Percentiles rank a stretch among this genome's conserved stretches.
Conservation (phyloP, 2,888 invertebrate species). For the Phyto melanocephala region DNA sequence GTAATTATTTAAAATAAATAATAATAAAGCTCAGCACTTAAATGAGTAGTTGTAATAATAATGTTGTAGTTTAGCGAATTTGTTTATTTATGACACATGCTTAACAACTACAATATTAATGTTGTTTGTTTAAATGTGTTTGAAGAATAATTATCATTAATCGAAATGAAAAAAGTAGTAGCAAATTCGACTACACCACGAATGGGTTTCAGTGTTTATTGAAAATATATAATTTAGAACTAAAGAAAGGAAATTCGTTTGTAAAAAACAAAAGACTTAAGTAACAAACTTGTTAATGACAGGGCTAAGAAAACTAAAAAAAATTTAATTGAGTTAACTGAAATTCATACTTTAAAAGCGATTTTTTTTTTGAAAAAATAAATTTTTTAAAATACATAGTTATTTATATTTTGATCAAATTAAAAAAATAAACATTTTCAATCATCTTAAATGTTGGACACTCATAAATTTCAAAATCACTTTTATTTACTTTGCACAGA, state of each 20-base stretch:
- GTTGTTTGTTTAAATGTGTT: neutral
- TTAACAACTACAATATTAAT: no score
- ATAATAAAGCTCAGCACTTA: neutral
- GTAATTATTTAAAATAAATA: constrained; percentile 30
- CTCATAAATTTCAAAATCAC: no score
- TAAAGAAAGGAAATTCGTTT: constrained; percentile 14
- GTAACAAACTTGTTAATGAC: constrained; percentile 25
- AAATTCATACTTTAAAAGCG: no score
- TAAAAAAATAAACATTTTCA: no score
- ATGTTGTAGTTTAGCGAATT: constrained; percentile 5
- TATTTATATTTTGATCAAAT: no score
- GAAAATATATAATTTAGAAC: neutral
- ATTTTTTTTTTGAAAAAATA: no score
- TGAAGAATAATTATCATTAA: constrained; percentile 17
- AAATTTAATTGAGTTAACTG: no score
- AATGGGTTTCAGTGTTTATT: neutral
- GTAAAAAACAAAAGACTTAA: constrained; percentile 41
- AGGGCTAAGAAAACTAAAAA: no score
- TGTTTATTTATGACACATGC: constrained; percentile 40
- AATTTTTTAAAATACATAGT: no score
- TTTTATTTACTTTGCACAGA: no score
- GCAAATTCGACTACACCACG: neutral
- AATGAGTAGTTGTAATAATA: constrained; percentile 2
- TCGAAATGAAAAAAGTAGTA: neutral
- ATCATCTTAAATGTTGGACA: no score